phyloP scores from a whole-genome alignment of 2,888 invertebrate species.

The Drosophila sordidapex region DNA sequence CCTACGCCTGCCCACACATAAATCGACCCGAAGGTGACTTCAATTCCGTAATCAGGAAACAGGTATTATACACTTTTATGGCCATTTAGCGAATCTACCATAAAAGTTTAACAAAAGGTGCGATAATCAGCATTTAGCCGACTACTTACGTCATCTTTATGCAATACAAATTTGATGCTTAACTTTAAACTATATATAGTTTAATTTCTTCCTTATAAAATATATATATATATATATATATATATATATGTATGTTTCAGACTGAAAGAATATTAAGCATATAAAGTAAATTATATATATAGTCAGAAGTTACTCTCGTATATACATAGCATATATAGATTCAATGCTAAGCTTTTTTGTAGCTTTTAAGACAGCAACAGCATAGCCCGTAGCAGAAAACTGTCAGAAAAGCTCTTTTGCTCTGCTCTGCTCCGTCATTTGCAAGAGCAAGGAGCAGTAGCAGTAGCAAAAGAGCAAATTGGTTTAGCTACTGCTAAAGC shows the following conservation, averaged over 20 bases:
- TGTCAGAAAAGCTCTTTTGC: not conserved
- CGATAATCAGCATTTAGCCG: not conserved
- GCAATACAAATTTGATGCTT: not conserved
- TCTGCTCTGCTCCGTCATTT: not conserved
- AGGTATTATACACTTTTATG: not conserved
- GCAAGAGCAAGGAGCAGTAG: not conserved
- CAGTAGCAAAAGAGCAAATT: not conserved
- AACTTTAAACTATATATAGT: not conserved
- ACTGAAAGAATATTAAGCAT: not conserved
- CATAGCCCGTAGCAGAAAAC: not conserved
- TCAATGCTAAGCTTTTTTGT: not conserved
- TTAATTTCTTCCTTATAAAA: conserved; percentile 7
- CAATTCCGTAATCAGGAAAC: conserved; percentile 12
- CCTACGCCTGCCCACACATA: conserved; percentile 19
- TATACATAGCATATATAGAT: no score
- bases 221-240: not conserved
- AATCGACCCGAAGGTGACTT: conserved; percentile 11
- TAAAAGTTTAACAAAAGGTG: not conserved
- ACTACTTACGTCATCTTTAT: not conserved
- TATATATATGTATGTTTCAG: not conserved
- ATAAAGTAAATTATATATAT: not conserved
- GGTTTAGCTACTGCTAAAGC: not conserved
- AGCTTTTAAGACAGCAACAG: not conserved
- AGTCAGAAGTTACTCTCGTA: not conserved
- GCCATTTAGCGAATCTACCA: not conserved